Base-by-base conservation (phyloP, 2,888 invertebrate genomes). In the Isoperla grammatica region DNA sequence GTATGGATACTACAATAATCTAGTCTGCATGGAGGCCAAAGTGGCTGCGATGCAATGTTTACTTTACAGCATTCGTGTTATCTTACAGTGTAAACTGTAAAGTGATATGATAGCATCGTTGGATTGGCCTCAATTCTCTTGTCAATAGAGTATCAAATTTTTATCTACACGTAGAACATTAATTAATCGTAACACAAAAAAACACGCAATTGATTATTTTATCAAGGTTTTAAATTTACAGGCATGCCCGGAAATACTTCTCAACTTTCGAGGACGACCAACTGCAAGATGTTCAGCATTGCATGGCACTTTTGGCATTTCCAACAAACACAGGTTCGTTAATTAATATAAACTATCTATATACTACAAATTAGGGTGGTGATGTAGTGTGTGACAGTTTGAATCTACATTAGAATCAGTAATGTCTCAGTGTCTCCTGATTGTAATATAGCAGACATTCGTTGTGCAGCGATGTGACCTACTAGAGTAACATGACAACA, bases 301-400 rank as follows among this genome's bases (percentile, higher is more conserved):
- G 92, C 66, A 97, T 97, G 96, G 96, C 94, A 43, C 83, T 97
- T 69, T 79, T 97, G 53, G 97, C 96, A 1, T 96, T 95, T 75
- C 90, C 92, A n/a, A 82, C 85, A 50, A 85, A 86, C 67, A 90
- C 92, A 62, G 81, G 86, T 83, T 70, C n/a, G n/a, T n/a, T n/a
- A n/a, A n/a, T n/a, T n/a, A n/a, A n/a, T n/a, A n/a, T n/a, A 69
- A 65, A 39, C 58, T 20, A 56, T 40, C 49, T 60, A 46, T 6
- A 9, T 45, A 19, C 3, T 15, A 19, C n/a, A 2, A 43, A 15
- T 17, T 15, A 19, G 17, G 5, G 2, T 11, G 35, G 12, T 50
- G 37, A 13, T 20, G n/a, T 22, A 29, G n/a, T 20, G 6, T 23
- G 15, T 37, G 11, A 17, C 12, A 17, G 12, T 45, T 45, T 9